These are phyloP conservation scores for Apteryx owenii DNA, from an alignment of 2,113 vertebrate species.

Conservation along the genomic window DNA sequence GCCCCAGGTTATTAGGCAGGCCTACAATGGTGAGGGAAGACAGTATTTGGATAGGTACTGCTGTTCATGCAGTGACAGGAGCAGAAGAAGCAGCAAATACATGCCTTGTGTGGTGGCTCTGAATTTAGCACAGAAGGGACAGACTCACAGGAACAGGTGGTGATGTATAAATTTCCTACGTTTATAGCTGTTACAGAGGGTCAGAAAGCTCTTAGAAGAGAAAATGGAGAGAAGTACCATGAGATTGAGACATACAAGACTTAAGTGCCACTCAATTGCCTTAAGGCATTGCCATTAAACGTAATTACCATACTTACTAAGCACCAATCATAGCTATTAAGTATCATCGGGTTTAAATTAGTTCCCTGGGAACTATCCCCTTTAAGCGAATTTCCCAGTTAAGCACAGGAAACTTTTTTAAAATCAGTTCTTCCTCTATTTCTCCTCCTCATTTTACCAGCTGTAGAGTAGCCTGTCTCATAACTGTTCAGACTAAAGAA, in stretches of 20 bases:
- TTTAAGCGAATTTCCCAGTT: constrained; percentile 66
- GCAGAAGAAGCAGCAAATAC: neutral
- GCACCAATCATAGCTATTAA: constrained; percentile 73
- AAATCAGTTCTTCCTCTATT: constrained; percentile 11
- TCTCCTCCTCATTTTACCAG: constrained; percentile 9
- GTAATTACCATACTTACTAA: constrained; percentile 75
- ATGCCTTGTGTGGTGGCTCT: neutral
- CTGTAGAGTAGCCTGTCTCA: neutral
- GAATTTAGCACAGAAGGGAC: constrained; percentile 46
- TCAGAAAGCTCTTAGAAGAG: constrained; percentile 60
- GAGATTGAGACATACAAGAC: constrained; percentile 67
- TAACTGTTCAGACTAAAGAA: neutral
- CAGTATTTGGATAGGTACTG: constrained; percentile 24
- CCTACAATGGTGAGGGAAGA: neutral
- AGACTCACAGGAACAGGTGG: constrained; percentile 54
- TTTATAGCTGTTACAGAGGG: constrained; percentile 51
- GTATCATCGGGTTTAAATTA: constrained; percentile 72
- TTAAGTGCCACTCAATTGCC: constrained; percentile 68
- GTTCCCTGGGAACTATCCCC: constrained; percentile 72
- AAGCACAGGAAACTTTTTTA: constrained; percentile 63
- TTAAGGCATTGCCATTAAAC: constrained; percentile 73
- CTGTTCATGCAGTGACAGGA: neutral
- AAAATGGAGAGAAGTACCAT: constrained; percentile 66
- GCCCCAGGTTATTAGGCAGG: neutral
- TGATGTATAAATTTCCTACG: constrained; percentile 23